A percentile compares a stretch with the other conserved stretches of the same genome.
phyloP scores from a whole-genome alignment of 2,113 vertebrate species.

The Tiliqua scincoides region DNA sequence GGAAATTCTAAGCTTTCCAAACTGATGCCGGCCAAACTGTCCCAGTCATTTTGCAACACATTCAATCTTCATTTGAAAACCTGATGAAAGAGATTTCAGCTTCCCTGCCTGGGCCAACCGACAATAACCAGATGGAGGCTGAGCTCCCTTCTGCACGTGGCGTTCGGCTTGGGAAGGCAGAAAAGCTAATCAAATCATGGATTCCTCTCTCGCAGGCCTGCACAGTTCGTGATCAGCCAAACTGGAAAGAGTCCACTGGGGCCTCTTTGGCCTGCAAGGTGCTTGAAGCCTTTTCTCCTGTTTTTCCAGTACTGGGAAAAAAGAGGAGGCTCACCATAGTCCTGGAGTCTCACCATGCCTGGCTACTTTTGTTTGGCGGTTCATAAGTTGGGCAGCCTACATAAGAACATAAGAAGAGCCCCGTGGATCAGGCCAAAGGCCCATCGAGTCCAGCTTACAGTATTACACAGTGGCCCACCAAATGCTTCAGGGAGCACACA shows the following conservation, averaged over 20 bases:
- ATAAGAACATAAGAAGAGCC: too few species aligned
- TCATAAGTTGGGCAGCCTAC: background rate
- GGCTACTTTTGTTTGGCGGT: background rate
- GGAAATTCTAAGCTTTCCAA: background rate
- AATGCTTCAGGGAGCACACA: too few species aligned
- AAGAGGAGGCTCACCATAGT: background rate
- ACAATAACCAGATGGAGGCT: background rate
- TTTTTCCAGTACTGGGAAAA: background rate
- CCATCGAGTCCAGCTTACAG: too few species aligned
- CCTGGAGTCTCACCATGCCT: background rate
- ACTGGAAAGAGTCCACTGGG: background rate
- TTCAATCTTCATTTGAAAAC: constrained; percentile 27
- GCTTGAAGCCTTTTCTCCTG: background rate
- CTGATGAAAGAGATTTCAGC: background rate
- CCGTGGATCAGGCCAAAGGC: too few species aligned
- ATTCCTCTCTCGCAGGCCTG: too few species aligned
- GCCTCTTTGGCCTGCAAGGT: background rate
- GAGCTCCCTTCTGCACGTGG: background rate
- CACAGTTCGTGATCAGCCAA: background rate
- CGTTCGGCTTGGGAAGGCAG: background rate
- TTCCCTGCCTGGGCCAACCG: background rate
- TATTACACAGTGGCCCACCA: too few species aligned
- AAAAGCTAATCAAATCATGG: too few species aligned
- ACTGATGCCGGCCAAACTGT: background rate
- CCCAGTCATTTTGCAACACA: background rate